phyloP scores from a whole-genome alignment of 1,140 invertebrate species.

The Muscidifurax raptorellus region DNA sequence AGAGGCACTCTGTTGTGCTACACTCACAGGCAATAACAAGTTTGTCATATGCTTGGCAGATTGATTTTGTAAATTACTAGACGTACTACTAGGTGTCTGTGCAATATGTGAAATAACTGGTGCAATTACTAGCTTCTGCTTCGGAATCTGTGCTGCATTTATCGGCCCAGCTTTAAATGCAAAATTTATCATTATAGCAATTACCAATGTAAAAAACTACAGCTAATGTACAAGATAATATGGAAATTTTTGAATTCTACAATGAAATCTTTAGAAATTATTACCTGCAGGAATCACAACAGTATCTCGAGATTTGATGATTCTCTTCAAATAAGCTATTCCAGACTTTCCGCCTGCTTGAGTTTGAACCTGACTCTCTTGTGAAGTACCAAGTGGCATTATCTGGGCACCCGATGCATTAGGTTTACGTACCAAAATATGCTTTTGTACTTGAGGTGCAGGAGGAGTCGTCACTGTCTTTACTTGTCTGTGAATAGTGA shows the following conservation, averaged over 20 bases:
- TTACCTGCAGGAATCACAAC: constrained; percentile 70
- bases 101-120: constrained; percentile 71
- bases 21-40: constrained; percentile 73
- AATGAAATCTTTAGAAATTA: constrained; percentile 7
- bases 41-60: constrained; percentile 72
- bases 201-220: neutral
- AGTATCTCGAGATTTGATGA: constrained; percentile 70
- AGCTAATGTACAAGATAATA: neutral
- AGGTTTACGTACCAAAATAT: constrained; percentile 71
- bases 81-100: constrained; percentile 71
- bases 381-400: constrained; percentile 66
- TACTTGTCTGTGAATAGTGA: constrained; percentile 69
- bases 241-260: neutral
- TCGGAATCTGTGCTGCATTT: constrained; percentile 68
- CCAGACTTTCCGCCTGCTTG: constrained; percentile 68
- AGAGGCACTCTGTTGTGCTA: constrained; percentile 68
- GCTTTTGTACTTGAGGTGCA: constrained; percentile 65
- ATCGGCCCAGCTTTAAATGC: constrained; percentile 59
- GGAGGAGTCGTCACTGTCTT: constrained; percentile 61
- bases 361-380: constrained; percentile 64
- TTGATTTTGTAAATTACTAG: constrained; percentile 69
- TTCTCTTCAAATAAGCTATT: constrained; percentile 71
- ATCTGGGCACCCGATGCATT: constrained; percentile 71
- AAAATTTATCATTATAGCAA: constrained; percentile 7
- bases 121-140: constrained; percentile 75